phyloP scores from a whole-genome alignment of 1,140 invertebrate species.

The Apocrypta bakeri region DNA sequence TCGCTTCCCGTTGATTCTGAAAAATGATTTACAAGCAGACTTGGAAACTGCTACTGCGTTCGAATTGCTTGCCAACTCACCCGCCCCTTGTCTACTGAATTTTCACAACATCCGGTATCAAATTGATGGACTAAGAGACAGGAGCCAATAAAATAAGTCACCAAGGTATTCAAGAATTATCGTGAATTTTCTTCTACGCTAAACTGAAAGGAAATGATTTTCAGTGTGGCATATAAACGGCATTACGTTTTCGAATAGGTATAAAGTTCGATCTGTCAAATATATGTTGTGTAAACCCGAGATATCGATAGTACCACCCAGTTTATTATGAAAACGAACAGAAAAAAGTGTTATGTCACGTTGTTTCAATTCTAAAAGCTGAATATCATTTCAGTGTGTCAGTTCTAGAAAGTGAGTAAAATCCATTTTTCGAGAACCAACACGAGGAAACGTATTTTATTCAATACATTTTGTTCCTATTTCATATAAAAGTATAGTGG shows the following conservation, averaged over 20 bases:
- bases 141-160: neutral
- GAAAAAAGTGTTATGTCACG: neutral
- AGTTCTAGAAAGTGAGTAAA: too few relatives aligned
- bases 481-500: too few relatives aligned
- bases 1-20: neutral
- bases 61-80: neutral
- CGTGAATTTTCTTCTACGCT: neutral
- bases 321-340: neutral
- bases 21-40: neutral
- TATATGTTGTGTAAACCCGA: too few relatives aligned
- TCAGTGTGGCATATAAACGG: neutral
- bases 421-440: neutral
- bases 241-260: neutral
- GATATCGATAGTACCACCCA: too few relatives aligned
- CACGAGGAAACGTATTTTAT: too few relatives aligned
- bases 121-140: constrained; percentile 1
- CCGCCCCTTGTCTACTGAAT: neutral
- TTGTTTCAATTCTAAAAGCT: neutral
- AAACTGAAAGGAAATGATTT: neutral
- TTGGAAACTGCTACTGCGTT: neutral
- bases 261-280: neutral
- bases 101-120: neutral
- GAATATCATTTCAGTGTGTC: neutral
- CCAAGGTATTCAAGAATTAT: neutral
- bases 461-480: too few relatives aligned